Evolutionary conservation across 2,888 invertebrate species (phyloP).

Genomic region (Dexiosoma caninum): DNA sequence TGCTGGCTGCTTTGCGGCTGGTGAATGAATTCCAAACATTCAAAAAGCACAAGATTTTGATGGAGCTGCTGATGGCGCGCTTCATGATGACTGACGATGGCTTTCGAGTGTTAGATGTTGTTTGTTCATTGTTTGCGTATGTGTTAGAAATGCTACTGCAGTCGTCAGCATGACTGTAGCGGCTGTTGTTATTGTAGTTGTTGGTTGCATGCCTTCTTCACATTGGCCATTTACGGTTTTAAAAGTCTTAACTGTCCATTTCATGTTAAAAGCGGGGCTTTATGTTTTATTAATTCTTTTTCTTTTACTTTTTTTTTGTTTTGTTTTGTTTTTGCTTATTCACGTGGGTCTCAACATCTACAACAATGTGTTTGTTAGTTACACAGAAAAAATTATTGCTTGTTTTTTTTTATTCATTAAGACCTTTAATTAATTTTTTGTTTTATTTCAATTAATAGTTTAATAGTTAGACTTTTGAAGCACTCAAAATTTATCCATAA

Average conservation of each 20-base stretch:
- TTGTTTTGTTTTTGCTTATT: constrained; percentile 17
- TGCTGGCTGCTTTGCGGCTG: constrained; percentile 10
- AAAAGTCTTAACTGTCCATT: constrained; percentile 60
- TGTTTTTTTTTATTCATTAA: too few relatives aligned
- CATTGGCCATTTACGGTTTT: constrained; percentile 56
- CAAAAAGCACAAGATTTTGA: constrained; percentile 15
- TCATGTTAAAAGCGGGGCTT: constrained; percentile 39
- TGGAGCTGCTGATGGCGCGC: constrained; percentile 45
- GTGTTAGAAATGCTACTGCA: constrained; percentile 38
- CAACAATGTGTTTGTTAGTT: too few relatives aligned
- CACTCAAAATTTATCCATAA: too few relatives aligned
- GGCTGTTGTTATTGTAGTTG: constrained; percentile 46
- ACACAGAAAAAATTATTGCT: too few relatives aligned
- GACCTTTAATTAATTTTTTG: too few relatives aligned
- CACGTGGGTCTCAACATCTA: constrained; percentile 37
- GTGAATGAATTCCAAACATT: constrained; percentile 28
- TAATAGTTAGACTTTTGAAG: too few relatives aligned
- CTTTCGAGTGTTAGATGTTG: constrained; percentile 40
- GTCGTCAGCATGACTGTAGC: constrained; percentile 31
- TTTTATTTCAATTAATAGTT: too few relatives aligned
- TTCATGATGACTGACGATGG: constrained; percentile 51
- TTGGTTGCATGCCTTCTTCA: constrained; percentile 54
- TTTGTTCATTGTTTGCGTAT: constrained; percentile 19
- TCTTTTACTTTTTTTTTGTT: too few relatives aligned
- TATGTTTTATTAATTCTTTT: too few relatives aligned